These are phyloP conservation scores for Pseudorhombus dupliciocellatus DNA, from an alignment of 2,113 vertebrate genomes.

Conservation along the genomic window DNA sequence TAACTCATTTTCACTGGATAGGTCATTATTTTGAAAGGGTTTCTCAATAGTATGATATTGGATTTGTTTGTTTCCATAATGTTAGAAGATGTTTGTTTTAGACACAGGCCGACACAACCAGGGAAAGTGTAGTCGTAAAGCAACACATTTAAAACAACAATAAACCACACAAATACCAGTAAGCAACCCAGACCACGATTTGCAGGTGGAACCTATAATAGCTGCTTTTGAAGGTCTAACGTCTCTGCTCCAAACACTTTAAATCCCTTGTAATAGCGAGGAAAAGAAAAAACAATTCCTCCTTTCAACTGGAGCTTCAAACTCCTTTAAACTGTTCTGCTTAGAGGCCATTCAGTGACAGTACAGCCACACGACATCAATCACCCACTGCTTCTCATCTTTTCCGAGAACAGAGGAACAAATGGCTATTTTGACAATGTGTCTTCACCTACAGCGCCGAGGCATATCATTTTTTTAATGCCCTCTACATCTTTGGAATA, in stretches of 20 bases:
- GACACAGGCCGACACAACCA: too few species aligned
- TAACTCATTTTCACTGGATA: too few species aligned
- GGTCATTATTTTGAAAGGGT: too few species aligned
- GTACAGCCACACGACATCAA: conserved; percentile 40
- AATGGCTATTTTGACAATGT: conserved; percentile 16
- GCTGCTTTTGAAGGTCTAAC: conserved; percentile 28
- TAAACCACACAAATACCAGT: conserved; percentile 8
- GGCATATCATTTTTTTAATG: conserved; percentile 18
- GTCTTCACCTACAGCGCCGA: conserved; percentile 7
- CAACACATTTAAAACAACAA: conserved; percentile 19
- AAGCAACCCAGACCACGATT: background rate
- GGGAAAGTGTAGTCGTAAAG: background rate
- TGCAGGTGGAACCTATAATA: conserved; percentile 32
- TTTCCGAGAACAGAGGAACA: conserved; percentile 12
- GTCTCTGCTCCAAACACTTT: conserved; percentile 36
- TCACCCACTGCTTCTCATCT: conserved; percentile 30
- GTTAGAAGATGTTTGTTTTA: too few species aligned
- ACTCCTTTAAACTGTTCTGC: conserved; percentile 48
- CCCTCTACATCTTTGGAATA: conserved; percentile 18
- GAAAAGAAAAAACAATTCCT: conserved; percentile 14
- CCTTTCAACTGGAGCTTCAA: conserved; percentile 32
- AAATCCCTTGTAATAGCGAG: conserved; percentile 30
- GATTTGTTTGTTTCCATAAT: too few species aligned
- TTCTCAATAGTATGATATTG: too few species aligned
- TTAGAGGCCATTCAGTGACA: conserved; percentile 39